Percentiles rank a stretch among this genome's conserved stretches.
Evolutionary conservation across 2,113 vertebrate species (phyloP).

Genomic region (Typhlomys cinereus): DNA sequence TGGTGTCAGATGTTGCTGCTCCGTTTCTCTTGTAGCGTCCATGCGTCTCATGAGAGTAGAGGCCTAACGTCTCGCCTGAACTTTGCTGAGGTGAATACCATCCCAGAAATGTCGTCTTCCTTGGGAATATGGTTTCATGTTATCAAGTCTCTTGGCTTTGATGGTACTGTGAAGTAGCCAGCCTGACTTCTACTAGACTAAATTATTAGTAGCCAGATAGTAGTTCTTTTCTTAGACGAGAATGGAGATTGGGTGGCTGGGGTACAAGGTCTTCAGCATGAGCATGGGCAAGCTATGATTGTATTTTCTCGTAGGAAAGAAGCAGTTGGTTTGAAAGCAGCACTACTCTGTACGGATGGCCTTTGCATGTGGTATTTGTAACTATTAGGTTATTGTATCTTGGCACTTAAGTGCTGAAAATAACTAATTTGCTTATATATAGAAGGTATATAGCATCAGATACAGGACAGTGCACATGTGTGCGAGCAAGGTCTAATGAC

Average conservation of each 20-base stretch:
- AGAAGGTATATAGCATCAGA: not conserved
- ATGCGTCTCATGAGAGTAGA: too few relatives aligned
- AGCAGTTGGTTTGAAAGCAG: slow-evolving; percentile 20
- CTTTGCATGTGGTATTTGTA: not conserved
- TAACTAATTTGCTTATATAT: not conserved
- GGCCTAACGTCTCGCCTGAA: too few relatives aligned
- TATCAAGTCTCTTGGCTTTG: not conserved
- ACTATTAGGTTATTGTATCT: not conserved
- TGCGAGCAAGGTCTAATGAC: too few relatives aligned
- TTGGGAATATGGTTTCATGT: not conserved
- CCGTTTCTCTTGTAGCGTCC: too few relatives aligned
- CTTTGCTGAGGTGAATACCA: too few relatives aligned
- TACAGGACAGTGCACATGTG: too few relatives aligned
- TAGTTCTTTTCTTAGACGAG: not conserved
- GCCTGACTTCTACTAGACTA: not conserved
- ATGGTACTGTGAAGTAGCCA: not conserved
- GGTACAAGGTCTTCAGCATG: too few relatives aligned
- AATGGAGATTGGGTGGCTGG: not conserved
- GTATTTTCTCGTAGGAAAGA: not conserved
- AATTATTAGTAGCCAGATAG: too few relatives aligned
- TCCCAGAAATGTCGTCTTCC: too few relatives aligned
- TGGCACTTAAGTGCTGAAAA: not conserved
- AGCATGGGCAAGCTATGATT: not conserved
- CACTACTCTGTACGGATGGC: not conserved
- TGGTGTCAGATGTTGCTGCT: too few relatives aligned